Conservation (phyloP, 2,888 invertebrate species). For the Limnephilus auricula region DNA sequence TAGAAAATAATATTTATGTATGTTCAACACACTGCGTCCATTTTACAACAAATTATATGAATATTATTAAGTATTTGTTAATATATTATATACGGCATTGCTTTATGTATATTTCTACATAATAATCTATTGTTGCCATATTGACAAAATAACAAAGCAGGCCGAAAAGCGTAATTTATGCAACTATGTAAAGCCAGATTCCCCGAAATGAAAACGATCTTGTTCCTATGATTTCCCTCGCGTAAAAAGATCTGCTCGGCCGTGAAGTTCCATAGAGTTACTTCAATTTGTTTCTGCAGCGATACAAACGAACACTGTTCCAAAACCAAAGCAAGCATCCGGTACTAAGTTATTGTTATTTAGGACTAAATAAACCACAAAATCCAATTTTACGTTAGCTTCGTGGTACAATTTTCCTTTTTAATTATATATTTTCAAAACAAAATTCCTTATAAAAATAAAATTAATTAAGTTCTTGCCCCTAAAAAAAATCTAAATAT, state of each 20-base stretch:
- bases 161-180: neutral
- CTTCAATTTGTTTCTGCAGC: neutral
- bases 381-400: neutral
- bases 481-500: too few relatives aligned
- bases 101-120: neutral
- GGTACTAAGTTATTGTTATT: neutral
- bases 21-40: too few relatives aligned
- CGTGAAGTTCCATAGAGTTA: neutral
- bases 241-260: neutral
- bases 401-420: neutral
- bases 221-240: constrained; percentile 2
- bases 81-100: too few relatives aligned
- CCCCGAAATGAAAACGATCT: constrained; percentile 1
- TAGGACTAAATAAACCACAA: neutral
- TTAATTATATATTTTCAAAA: neutral
- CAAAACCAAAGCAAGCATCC: neutral
- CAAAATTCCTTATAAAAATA: neutral
- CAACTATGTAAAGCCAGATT: neutral
- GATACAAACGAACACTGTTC: neutral
- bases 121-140: neutral
- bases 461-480: too few relatives aligned
- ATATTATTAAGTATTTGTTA: too few relatives aligned
- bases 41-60: too few relatives aligned
- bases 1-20: too few relatives aligned
- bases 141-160: neutral